A percentile compares a stretch with the other conserved stretches of the same genome.
Conservation (phyloP, 2,888 invertebrate genomes). For the Drosophila antonietae region DNA sequence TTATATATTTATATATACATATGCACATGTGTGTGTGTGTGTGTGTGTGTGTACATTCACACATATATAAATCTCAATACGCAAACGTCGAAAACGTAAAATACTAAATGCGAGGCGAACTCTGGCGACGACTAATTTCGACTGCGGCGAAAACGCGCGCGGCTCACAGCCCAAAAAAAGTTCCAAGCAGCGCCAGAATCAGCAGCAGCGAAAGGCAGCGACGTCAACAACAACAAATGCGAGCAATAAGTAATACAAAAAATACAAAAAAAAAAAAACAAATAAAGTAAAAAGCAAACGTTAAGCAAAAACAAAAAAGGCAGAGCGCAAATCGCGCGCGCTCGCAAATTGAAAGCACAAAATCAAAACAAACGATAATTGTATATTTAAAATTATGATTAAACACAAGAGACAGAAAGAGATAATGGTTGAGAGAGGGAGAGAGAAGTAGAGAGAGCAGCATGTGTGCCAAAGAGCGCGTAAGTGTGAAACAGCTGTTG, state of each 20-base stretch:
- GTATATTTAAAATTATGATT: conserved; percentile 80
- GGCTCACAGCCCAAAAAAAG: conserved; percentile 56
- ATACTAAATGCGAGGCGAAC: conserved; percentile 70
- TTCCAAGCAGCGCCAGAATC: conserved; percentile 38
- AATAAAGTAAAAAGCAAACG: conserved; percentile 26
- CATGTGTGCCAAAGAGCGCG: conserved; percentile 19
- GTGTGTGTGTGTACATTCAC: not conserved
- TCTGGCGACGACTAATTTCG: conserved; percentile 72
- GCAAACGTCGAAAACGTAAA: conserved; percentile 50
- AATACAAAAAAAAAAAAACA: not conserved
- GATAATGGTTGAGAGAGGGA: conserved; percentile 1
- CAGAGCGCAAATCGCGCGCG: conserved; percentile 62
- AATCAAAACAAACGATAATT: conserved; percentile 78
- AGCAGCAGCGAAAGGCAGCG: conserved; percentile 28
- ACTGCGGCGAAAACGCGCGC: conserved; percentile 75
- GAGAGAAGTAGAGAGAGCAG: conserved; percentile 23
- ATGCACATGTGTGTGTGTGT: not conserved
- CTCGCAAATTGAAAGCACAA: conserved; percentile 73
- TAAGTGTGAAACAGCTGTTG: conserved; percentile 66
- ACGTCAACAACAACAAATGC: conserved; percentile 38
- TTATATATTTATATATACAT: conserved; percentile 14
- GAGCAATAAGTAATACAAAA: conserved; percentile 52
- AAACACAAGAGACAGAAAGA: conserved; percentile 37
- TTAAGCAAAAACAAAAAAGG: conserved; percentile 43
- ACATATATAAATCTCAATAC: conserved; percentile 44